Evolutionary conservation across 2,888 invertebrate genomes (phyloP), one percentile per base, ranked within the genome.

Genomic region (Drosophila subquinaria): DNA sequence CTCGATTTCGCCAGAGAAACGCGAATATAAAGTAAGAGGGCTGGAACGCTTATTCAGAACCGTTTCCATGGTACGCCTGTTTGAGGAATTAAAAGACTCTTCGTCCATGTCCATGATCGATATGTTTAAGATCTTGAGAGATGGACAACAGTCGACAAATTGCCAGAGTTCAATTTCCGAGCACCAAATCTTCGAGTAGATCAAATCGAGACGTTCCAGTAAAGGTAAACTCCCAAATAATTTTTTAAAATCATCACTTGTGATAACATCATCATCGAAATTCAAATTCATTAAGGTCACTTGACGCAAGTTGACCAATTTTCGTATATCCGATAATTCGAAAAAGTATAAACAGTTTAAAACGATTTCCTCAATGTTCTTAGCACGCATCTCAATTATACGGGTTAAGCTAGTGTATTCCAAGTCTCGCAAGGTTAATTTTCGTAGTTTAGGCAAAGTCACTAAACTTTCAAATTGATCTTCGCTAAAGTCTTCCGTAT

Each of bases 151-250:
- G 9, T 9, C 33, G 4, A 75, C 43, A 1, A 17, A n/a, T 42
- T 36, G 23, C 74, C 74, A 76, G 10, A 75, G 57, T 13, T 76
- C 53, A 8, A 0, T 17, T 8, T 71, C 76, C 9, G 17, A 8
- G 4, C 15, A 1, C 56, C 38, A 65, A n/a, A 61, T 15, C 33
- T 23, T 23, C 43, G n/a, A 9, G 15, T 23, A 4, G 9, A 61
- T 13, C 13, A 76, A 13, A 57, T 62, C 51, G n/a, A 75, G 27
- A 17, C 71, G 36, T 30, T 66, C 50, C 48, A 75, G 20, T 3
- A 13, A 8, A 1, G 71, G 76, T 30, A 59, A 35, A 1, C 3
- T 9, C 1, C 13, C 0, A 30, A 74, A 3, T 13, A 63, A 2
- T 15, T 17, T 4, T 2, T 38, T 10, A 2, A 73, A 4, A n/a